Base-by-base conservation (phyloP, 2,888 invertebrate genomes). In the Myathropa florea region DNA sequence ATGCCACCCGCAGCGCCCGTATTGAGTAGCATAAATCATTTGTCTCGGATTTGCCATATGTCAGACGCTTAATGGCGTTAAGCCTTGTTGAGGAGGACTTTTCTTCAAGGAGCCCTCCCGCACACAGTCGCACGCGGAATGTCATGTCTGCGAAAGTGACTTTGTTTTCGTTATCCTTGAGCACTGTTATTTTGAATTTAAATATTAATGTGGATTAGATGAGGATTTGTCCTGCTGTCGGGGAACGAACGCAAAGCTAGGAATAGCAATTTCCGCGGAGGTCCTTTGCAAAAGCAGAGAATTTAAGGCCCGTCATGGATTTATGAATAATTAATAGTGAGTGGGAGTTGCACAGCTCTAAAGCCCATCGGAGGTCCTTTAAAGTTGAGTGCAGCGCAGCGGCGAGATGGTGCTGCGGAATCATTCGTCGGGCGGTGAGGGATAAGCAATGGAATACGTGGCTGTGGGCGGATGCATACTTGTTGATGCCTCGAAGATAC, bases 21-120 rank as follows among this genome's bases (percentile, higher is more conserved):
- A 61, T 26, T 63, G 75, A 60, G 55, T 61, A 67, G 30, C 67
- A 80, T 80, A 77, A 85, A 81, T 85, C 81, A 85, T 85, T 72
- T 81, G 72, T 77, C 72, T 68, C 77, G 84, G 81, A 77, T 85
- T 85, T 85, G 72, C 72, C 68, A 68, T 67, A 81, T 85, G 81
- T 81, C 84, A 81, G 77, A 85, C 68, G 72, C 81, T 77, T 77
- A 81, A 77, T 85, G 81, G 81, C 84, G 77, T 81, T 85, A 85
- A 85, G 81, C 81, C 81, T 81, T 65, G 55, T 67, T 57, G 72
- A 39, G 9, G 67, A 77, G 68, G 57, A 63, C 28, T 63, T 77
- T 70, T 57, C n/a, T 36, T 79, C 4, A 12, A 24, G 24, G 24
- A 24, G 23, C 12, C 2, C 57, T 14, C 14, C 57, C 33, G 6